phyloP scores from a whole-genome alignment of 2,113 vertebrate genomes.

The Acanthisitta chloris region DNA sequence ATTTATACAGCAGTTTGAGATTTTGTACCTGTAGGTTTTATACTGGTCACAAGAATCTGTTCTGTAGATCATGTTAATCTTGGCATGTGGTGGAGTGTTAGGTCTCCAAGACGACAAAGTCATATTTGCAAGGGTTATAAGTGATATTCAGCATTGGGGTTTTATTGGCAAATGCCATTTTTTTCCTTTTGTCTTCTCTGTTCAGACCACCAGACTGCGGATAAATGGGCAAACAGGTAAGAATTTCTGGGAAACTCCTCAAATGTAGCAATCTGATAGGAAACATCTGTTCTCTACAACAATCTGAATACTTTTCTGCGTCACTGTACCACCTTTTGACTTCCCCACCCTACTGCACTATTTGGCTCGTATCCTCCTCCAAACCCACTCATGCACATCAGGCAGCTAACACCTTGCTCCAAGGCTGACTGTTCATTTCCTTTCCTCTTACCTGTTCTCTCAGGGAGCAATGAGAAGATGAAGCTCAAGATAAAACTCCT shows the following conservation, averaged over 20 bases:
- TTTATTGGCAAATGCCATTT: not conserved
- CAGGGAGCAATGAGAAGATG: not conserved
- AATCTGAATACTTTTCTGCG: not conserved
- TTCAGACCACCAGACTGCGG: not conserved
- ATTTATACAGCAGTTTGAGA: not conserved
- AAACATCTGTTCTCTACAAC: not conserved
- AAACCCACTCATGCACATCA: not conserved
- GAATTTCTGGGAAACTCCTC: not conserved
- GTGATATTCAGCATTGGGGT: not conserved
- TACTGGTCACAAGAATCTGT: not conserved
- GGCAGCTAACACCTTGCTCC: not conserved
- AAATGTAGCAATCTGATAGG: not conserved
- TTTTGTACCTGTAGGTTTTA: not conserved
- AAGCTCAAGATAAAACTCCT: not conserved
- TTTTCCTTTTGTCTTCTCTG: not conserved
- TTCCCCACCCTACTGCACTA: not conserved
- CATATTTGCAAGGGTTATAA: not conserved
- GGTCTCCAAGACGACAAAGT: not conserved
- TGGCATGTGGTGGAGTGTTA: not conserved
- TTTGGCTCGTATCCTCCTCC: not conserved
- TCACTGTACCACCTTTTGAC: not conserved
- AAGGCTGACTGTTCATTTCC: not conserved
- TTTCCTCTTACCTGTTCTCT: not conserved
- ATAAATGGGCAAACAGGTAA: not conserved
- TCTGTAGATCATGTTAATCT: not conserved